Evolutionary conservation across 2,888 invertebrate species (phyloP).

Genomic region (Autographa gamma): DNA sequence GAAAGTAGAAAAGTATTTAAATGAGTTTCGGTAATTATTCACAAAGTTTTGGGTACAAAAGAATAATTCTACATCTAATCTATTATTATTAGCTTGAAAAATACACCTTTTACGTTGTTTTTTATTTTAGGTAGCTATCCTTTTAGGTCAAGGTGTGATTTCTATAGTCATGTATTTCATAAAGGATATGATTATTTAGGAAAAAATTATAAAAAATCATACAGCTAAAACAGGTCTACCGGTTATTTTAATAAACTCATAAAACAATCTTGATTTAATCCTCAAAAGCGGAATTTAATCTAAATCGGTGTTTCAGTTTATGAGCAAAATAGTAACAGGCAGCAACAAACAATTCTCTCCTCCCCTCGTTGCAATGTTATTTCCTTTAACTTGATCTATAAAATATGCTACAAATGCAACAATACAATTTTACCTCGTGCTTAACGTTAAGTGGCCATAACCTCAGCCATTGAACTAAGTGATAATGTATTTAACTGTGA

Average conservation of each 20-base stretch:
- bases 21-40: conserved; percentile 69
- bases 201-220: no score
- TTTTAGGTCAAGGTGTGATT: neutral
- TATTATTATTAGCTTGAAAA: conserved; percentile 37
- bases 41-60: conserved; percentile 58
- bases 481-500: neutral
- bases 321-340: neutral
- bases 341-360: neutral
- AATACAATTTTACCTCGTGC: neutral
- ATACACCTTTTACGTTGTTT: conserved; percentile 36
- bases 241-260: no score
- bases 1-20: conserved; percentile 68
- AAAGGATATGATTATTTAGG: no score
- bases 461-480: conserved; percentile 3
- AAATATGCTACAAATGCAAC: conserved; percentile 4
- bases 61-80: conserved; percentile 31
- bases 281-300: no score
- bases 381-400: neutral
- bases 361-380: neutral
- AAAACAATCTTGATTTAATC: no score
- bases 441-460: neutral
- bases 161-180: no score
- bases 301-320: neutral
- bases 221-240: no score
- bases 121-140: neutral